Percentiles rank a stretch among this genome's conserved stretches.
Evolutionary conservation across 2,113 vertebrate genomes (phyloP).

Genomic region (Dromaius novaehollandiae): DNA sequence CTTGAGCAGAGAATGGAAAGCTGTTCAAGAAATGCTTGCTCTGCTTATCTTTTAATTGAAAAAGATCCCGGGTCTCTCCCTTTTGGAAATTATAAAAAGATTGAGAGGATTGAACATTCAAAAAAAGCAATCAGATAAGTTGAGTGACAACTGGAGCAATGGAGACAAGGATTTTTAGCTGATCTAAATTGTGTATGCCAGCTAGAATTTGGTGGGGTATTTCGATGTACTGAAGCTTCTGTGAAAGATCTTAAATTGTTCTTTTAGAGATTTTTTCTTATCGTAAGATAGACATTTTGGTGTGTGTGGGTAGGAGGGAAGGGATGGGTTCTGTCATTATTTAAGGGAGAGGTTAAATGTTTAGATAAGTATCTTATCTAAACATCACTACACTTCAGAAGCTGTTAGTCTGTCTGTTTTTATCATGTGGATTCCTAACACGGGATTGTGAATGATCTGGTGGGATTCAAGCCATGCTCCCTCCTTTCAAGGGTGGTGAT

Average conservation of each 20-base stretch:
- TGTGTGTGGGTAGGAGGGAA: not conserved
- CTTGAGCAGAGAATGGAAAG: not conserved
- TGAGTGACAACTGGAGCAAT: not conserved
- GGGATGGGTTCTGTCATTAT: not conserved
- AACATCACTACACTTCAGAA: conserved; percentile 24
- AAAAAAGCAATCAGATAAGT: not conserved
- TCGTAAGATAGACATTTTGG: not conserved
- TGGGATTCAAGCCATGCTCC: not conserved
- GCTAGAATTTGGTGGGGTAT: not conserved
- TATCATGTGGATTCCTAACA: not conserved
- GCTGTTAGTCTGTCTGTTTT: not conserved
- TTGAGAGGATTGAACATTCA: not conserved
- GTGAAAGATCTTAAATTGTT: not conserved
- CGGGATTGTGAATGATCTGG: not conserved
- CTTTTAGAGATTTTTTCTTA: not conserved
- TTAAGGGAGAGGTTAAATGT: conserved; percentile 17
- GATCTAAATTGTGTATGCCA: not conserved
- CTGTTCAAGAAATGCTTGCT: not conserved
- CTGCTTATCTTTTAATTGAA: not conserved
- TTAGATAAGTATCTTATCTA: conserved; percentile 8
- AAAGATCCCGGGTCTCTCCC: not conserved
- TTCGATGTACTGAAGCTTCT: not conserved
- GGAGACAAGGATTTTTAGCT: not conserved
- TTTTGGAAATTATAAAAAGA: not conserved
- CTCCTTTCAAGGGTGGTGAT: not conserved